Percentiles rank a stretch among this genome's conserved stretches.
These are phyloP conservation scores for Drosophila kanekoi DNA, from an alignment of 2,888 invertebrate genomes.

Conservation along the genomic window DNA sequence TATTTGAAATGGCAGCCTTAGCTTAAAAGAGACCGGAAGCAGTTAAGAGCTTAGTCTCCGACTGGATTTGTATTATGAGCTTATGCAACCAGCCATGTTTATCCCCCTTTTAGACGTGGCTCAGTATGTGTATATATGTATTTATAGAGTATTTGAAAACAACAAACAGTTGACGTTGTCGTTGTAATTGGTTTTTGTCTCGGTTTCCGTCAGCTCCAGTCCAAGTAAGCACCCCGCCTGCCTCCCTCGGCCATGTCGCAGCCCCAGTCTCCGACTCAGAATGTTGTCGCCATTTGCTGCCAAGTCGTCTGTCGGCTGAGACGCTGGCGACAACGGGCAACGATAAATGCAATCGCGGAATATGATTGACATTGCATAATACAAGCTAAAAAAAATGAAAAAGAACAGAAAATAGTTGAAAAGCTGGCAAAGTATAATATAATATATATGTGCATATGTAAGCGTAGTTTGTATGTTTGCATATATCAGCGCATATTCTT, in stretches of 20 bases:
- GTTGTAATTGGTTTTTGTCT: constrained; percentile 57
- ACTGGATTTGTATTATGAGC: too few species aligned
- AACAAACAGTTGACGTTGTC: constrained; percentile 35
- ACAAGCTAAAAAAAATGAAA: constrained; percentile 8
- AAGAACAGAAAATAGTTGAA: constrained; percentile 1
- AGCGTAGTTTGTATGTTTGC: constrained; percentile 18
- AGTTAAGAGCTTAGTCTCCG: too few species aligned
- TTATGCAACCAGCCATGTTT: too few species aligned
- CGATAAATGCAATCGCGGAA: constrained; percentile 64
- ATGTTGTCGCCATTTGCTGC: constrained; percentile 49
- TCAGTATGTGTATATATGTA: constrained; percentile 1
- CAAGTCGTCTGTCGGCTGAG: constrained; percentile 43
- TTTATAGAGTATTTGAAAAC: neutral
- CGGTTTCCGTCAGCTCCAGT: constrained; percentile 12
- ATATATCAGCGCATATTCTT: constrained; percentile 23
- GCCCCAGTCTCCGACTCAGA: constrained; percentile 30
- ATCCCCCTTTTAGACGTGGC: neutral
- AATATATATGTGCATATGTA: constrained; percentile 13
- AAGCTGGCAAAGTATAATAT: constrained; percentile 13
- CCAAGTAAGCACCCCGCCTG: neutral
- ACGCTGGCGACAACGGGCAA: constrained; percentile 41
- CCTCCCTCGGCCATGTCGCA: too few species aligned
- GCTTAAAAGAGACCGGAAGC: too few species aligned
- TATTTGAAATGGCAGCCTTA: too few species aligned
- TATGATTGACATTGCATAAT: constrained; percentile 75